Percentiles rank a stretch among this genome's conserved stretches.
Evolutionary conservation across 2,888 invertebrate species (phyloP).

Genomic region (Sesia apiformis): DNA sequence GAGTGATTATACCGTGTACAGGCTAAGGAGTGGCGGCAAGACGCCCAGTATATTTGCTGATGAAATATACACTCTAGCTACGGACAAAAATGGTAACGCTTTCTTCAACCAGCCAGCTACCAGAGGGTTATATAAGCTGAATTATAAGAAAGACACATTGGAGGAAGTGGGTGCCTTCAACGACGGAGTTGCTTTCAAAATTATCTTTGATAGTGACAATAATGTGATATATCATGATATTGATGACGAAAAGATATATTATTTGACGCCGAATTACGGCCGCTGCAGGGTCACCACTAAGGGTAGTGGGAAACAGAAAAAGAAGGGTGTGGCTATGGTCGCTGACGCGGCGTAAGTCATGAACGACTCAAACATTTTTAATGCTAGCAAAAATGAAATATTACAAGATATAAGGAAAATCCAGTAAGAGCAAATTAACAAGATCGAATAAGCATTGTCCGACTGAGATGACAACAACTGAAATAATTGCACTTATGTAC

Average conservation of each 20-base stretch:
- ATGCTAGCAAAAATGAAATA: too few relatives aligned
- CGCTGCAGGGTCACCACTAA: conserved; percentile 30
- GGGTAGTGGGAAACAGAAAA: conserved; percentile 13
- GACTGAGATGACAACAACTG: too few relatives aligned
- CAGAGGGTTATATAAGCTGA: conserved; percentile 38
- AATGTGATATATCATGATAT: conserved; percentile 44
- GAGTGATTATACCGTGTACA: conserved; percentile 32
- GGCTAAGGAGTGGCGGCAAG: conserved; percentile 33
- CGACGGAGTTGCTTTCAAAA: conserved; percentile 27
- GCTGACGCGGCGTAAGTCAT: background rate
- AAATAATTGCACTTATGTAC: too few relatives aligned
- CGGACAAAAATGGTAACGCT: conserved; percentile 34
- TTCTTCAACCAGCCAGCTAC: conserved; percentile 40
- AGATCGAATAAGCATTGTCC: too few relatives aligned
- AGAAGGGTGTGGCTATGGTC: background rate
- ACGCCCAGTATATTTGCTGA: conserved; percentile 27
- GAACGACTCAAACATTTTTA: too few relatives aligned
- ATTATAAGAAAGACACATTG: conserved; percentile 25
- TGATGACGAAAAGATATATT: conserved; percentile 31
- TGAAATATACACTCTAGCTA: conserved; percentile 35
- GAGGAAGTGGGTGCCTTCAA: conserved; percentile 39
- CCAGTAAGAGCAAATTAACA: too few relatives aligned
- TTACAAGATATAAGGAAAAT: too few relatives aligned
- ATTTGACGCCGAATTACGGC: conserved; percentile 37
- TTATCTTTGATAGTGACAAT: conserved; percentile 43